Base-by-base conservation (phyloP, 2,113 vertebrate species). In the Charadrius vociferus region DNA sequence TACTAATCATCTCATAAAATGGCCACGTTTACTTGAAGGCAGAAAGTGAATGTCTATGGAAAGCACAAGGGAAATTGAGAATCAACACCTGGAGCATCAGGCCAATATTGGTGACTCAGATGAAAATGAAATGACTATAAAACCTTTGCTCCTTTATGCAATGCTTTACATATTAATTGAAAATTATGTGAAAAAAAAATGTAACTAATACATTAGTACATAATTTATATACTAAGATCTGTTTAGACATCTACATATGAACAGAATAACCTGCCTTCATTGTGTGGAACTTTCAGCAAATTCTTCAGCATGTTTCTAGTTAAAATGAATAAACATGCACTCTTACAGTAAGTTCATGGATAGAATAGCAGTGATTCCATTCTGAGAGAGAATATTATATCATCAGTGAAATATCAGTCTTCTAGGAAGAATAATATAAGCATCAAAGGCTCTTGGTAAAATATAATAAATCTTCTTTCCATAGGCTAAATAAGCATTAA, bases 391-490 rank as follows among this genome's bases (percentile, higher is more conserved):
- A 88, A 41, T 83, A 61, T 90, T 92, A 26, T 91, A 81, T 85
- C n/a, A 73, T 24, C 39, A 66, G 18, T 72, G 67, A 96, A 89
- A 74, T 67, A 94, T 63, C 71, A 74, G n/a, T 95, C 72, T 82
- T 92, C 82, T 65, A 93, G 78, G 13, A 68, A 62, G 12, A 96
- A 71, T 79, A 92, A 95, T 74, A 86, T 47, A 79, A 66, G 9
- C 56, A 96, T 95, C 50, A 50, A 95, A 85, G 21, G 79, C 30
- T 79, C 62, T 68, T 45, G 23, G 45, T 86, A 77, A 95, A 86
- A 90, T 78, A 94, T 78, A 93, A 94, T 70, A 95, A 95, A 86
- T 96, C 66, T 93, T 94, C 79, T 74, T 92, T 97, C 72, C 43
- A 88, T 37, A 34, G 13, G 2, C 34, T 88, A 72, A 89, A 36